Percentiles rank a stretch among this genome's conserved stretches.
Conservation (phyloP, 2,113 vertebrate species). For the Alosa alosa region DNA sequence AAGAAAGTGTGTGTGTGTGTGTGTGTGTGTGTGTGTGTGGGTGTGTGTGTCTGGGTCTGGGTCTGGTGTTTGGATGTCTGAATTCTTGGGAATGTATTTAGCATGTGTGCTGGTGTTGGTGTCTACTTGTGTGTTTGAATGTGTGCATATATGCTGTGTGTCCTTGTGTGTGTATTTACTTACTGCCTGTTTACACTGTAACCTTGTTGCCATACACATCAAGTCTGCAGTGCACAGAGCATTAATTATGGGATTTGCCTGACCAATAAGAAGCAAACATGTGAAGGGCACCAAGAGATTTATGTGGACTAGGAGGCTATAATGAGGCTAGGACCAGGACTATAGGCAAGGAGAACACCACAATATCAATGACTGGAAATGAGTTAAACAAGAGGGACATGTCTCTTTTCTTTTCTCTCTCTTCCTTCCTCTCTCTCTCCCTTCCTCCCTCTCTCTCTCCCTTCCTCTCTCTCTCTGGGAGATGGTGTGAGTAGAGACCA, state of each 20-base stretch:
- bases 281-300: conserved; percentile 46
- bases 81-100: not conserved
- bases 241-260: not conserved
- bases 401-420: not conserved
- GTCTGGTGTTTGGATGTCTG: not conserved
- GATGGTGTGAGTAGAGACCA: not conserved
- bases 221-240: not conserved
- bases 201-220: not conserved
- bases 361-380: conserved; percentile 2
- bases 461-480: not conserved
- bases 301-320: conserved; percentile 20
- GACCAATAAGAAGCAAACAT: conserved; percentile 17
- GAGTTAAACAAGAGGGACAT: conserved; percentile 30
- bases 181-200: not conserved
- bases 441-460: not conserved
- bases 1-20: conserved; percentile 37
- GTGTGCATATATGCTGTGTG: not conserved
- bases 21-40: conserved; percentile 39
- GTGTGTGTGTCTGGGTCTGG: conserved; percentile 29
- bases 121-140: conserved; percentile 26
- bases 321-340: not conserved
- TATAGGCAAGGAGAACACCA: not conserved
- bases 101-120: conserved; percentile 38
- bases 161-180: not conserved
- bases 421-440: not conserved